These are phyloP conservation scores for Helicoverpa zea DNA, from an alignment of 1,140 invertebrate genomes.

Conservation along the genomic window DNA sequence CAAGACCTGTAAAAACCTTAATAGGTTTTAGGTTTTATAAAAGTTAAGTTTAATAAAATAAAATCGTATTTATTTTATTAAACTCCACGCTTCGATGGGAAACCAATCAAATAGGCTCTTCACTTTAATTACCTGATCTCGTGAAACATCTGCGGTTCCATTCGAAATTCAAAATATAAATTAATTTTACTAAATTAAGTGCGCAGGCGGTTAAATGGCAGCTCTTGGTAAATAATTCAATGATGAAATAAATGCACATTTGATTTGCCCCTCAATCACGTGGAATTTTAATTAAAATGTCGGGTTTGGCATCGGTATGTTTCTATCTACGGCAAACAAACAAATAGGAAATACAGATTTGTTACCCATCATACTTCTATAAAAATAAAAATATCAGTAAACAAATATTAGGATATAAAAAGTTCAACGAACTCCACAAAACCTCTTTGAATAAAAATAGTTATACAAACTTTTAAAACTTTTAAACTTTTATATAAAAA, in stretches of 20 bases:
- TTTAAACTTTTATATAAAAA: too few species aligned
- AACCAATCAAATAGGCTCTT: conserved; percentile 42
- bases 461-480: neutral
- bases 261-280: conserved; percentile 20
- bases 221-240: conserved; percentile 46
- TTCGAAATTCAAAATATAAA: conserved; percentile 58
- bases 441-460: neutral
- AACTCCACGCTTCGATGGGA: neutral
- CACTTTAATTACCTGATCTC: conserved; percentile 58
- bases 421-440: neutral
- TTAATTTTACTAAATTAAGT: conserved; percentile 59
- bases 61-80: conserved; percentile 3
- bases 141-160: conserved; percentile 58
- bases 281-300: conserved; percentile 47
- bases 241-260: conserved; percentile 39
- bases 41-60: too few species aligned
- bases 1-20: too few species aligned
- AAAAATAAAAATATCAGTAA: neutral
- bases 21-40: too few species aligned
- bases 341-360: neutral
- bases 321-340: too few species aligned
- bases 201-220: conserved; percentile 40
- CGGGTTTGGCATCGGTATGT: neutral
- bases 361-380: neutral
- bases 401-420: too few species aligned